A percentile compares a stretch with the other conserved stretches of the same genome.
Evolutionary conservation across 2,888 invertebrate genomes (phyloP).

Genomic region (Drosophila demipolita): DNA sequence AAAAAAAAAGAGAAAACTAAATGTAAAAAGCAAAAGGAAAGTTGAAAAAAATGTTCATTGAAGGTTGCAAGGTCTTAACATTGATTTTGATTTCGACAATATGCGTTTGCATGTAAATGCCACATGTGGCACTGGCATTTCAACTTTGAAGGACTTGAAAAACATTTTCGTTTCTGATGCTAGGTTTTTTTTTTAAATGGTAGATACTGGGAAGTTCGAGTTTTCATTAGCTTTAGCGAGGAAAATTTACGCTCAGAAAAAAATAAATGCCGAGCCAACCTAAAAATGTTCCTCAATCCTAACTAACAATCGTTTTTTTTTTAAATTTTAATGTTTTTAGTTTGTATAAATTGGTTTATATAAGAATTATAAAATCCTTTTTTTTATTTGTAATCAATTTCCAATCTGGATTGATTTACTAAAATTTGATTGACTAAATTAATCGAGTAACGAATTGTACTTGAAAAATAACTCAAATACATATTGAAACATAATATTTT

Average conservation of each 20-base stretch:
- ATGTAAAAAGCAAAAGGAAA: neutral
- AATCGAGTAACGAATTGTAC: neutral
- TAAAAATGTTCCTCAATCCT: neutral
- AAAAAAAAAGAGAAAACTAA: constrained; percentile 19
- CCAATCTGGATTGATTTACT: neutral
- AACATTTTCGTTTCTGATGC: constrained; percentile 21
- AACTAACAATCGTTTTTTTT: too few species aligned
- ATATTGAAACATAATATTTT: constrained; percentile 22
- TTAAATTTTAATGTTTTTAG: too few species aligned
- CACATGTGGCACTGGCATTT: constrained; percentile 41
- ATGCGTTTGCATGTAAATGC: constrained; percentile 2
- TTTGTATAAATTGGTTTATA: neutral
- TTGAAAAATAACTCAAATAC: constrained; percentile 8
- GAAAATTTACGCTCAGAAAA: neutral
- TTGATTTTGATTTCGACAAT: constrained; percentile 67
- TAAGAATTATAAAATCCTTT: neutral
- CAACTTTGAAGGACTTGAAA: constrained; percentile 58
- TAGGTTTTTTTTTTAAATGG: constrained; percentile 15
- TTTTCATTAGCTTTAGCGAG: neutral
- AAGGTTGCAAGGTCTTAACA: constrained; percentile 67
- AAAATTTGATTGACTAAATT: neutral
- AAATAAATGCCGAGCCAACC: neutral
- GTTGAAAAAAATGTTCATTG: constrained; percentile 20
- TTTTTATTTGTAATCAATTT: neutral
- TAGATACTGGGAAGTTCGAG: neutral